phyloP scores from a whole-genome alignment of 2,888 invertebrate species.

The Pheosia gnoma region DNA sequence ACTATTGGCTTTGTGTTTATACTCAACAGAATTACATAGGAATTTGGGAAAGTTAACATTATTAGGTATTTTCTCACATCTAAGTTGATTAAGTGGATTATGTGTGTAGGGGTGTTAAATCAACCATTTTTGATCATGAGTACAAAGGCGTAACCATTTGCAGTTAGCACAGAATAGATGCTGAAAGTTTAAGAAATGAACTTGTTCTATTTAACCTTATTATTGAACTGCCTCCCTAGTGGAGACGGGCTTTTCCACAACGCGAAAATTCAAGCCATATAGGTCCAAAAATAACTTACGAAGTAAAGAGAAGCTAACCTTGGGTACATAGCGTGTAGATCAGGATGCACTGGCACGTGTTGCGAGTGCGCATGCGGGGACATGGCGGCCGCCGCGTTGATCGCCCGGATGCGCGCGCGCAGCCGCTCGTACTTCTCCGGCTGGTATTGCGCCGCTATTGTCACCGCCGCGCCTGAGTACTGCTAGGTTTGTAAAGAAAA shows the following conservation, averaged over 20 bases:
- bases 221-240: no score
- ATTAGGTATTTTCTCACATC: slow-evolving; percentile 5
- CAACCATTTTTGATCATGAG: no score
- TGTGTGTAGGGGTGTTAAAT: no score
- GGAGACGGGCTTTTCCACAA: no score
- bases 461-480: slow-evolving; percentile 76
- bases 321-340: slow-evolving; percentile 71
- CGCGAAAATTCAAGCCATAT: no score
- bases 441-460: slow-evolving; percentile 80
- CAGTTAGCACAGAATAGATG: no score
- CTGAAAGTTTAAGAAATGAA: no score
- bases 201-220: no score
- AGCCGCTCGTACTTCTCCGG: slow-evolving; percentile 79
- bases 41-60: slow-evolving; percentile 1
- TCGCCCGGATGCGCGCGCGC: slow-evolving; percentile 78
- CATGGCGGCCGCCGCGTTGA: slow-evolving; percentile 73
- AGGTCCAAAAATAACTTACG: not conserved
- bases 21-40: slow-evolving; percentile 6
- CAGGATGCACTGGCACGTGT: slow-evolving; percentile 72
- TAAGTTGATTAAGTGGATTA: slow-evolving; percentile 7
- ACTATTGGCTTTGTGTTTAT: slow-evolving; percentile 14
- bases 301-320: slow-evolving; percentile 50
- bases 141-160: no score
- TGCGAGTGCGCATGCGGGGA: slow-evolving; percentile 64
- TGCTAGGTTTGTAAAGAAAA: slow-evolving; percentile 41